These are phyloP conservation scores for Notodonta ziczac DNA, from an alignment of 2,888 invertebrate species.

Conservation along the genomic window DNA sequence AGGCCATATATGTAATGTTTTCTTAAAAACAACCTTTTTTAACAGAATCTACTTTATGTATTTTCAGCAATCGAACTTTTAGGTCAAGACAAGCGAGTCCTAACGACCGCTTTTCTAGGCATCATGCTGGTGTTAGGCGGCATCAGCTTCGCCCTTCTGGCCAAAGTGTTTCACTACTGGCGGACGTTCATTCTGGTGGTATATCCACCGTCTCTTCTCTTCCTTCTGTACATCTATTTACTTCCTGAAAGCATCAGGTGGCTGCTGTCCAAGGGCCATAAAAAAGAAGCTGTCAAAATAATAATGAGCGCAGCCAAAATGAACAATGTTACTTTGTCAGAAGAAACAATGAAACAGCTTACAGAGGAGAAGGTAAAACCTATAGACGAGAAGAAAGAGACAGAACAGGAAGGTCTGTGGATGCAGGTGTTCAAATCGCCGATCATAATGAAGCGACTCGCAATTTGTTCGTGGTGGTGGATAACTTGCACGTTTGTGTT, in stretches of 20 bases:
- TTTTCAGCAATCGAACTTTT: slow-evolving; percentile 74
- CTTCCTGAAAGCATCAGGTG: slow-evolving; percentile 92
- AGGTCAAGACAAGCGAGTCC: slow-evolving; percentile 73
- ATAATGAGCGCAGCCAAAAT: slow-evolving; percentile 86
- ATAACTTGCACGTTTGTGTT: slow-evolving; percentile 92
- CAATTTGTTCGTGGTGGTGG: slow-evolving; percentile 87
- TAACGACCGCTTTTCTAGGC: slow-evolving; percentile 74
- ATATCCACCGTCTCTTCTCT: slow-evolving; percentile 88
- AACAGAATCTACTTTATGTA: slow-evolving; percentile 1
- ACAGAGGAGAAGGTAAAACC: slow-evolving; percentile 64
- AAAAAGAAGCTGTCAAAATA: slow-evolving; percentile 87
- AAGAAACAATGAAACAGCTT: slow-evolving; percentile 73
- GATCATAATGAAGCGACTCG: slow-evolving; percentile 70
- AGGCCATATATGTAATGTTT: too few species aligned
- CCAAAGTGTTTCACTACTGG: slow-evolving; percentile 90
- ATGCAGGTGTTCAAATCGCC: slow-evolving; percentile 70
- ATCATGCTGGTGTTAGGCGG: slow-evolving; percentile 88
- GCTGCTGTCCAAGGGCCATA: slow-evolving; percentile 88
- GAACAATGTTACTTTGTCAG: slow-evolving; percentile 81
- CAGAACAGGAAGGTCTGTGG: slow-evolving; percentile 59
- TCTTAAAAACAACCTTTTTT: too few species aligned
- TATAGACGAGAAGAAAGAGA: slow-evolving; percentile 51
- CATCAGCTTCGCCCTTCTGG: slow-evolving; percentile 87
- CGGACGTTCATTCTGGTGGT: slow-evolving; percentile 87
- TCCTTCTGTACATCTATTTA: slow-evolving; percentile 88